Evolutionary conservation across 1,140 invertebrate species (phyloP).

Genomic region (Eriocheir sinensis): DNA sequence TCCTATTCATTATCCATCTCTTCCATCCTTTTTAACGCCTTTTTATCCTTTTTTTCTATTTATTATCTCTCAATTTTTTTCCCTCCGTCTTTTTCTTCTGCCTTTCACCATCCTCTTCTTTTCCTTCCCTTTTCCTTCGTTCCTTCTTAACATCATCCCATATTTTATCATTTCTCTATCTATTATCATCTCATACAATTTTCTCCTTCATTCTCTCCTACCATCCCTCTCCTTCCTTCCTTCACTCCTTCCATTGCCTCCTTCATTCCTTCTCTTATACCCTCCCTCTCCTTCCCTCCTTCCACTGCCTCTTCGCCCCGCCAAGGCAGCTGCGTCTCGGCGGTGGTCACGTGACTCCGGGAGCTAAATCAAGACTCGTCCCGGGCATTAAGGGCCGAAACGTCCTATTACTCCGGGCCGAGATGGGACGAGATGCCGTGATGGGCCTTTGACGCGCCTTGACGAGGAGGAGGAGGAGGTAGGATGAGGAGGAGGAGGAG

Average conservation of each 20-base stretch:
- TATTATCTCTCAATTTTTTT: too few relatives aligned
- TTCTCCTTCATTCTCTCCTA: too few relatives aligned
- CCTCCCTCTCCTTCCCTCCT: not conserved
- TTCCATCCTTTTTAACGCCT: too few relatives aligned
- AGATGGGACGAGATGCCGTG: not conserved
- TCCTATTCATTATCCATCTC: too few relatives aligned
- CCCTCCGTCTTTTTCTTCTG: too few relatives aligned
- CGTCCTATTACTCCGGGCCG: not conserved
- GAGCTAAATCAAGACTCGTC: not conserved
- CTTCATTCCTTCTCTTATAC: not conserved
- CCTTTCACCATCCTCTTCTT: too few relatives aligned
- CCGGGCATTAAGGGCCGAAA: not conserved
- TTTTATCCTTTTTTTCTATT: too few relatives aligned
- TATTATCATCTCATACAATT: too few relatives aligned
- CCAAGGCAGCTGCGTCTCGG: too few relatives aligned
- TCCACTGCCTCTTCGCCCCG: not conserved
- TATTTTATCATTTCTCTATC: too few relatives aligned
- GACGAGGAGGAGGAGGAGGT: not conserved
- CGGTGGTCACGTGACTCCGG: not conserved
- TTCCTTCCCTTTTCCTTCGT: too few relatives aligned
- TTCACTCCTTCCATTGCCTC: not conserved
- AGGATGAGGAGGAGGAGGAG: not conserved
- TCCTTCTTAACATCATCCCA: too few relatives aligned
- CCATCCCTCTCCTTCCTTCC: not conserved
- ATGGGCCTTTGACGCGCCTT: not conserved